A percentile compares a stretch with the other conserved stretches of the same genome.
phyloP scores from a whole-genome alignment of 2,113 vertebrate species.

The Dinomys branickii region DNA sequence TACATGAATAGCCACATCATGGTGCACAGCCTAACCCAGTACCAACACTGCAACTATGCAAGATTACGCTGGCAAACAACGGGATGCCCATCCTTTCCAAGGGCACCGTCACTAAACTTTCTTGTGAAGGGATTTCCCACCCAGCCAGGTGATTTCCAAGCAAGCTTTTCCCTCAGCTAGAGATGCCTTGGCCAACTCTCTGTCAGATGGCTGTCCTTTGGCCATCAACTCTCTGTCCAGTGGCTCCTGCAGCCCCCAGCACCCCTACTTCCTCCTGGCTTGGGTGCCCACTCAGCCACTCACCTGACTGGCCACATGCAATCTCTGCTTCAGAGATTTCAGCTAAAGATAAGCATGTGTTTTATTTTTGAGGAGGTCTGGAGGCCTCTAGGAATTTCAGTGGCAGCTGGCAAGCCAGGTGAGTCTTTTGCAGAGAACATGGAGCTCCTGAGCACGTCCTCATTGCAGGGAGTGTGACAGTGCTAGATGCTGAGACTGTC shows the following conservation, averaged over 20 bases:
- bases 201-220: not conserved
- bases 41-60: accelerated
- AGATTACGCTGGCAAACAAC: not conserved
- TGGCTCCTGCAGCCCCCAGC: not conserved
- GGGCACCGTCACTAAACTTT: not conserved
- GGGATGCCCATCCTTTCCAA: not conserved
- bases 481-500: accelerated
- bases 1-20: too few relatives aligned
- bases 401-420: not conserved
- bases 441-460: not conserved
- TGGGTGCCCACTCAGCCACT: not conserved
- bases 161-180: too few relatives aligned
- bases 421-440: accelerated
- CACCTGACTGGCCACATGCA: accelerated
- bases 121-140: not conserved
- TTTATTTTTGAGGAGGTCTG: not conserved
- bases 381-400: not conserved
- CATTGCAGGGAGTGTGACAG: accelerated
- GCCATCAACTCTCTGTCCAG: too few relatives aligned
- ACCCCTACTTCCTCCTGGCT: not conserved
- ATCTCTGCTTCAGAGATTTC: not conserved
- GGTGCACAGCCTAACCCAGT: not conserved
- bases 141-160: not conserved
- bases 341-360: accelerated
- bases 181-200: too few relatives aligned